Base-by-base conservation (phyloP, 2,888 invertebrate genomes). In the Macaria notata region DNA sequence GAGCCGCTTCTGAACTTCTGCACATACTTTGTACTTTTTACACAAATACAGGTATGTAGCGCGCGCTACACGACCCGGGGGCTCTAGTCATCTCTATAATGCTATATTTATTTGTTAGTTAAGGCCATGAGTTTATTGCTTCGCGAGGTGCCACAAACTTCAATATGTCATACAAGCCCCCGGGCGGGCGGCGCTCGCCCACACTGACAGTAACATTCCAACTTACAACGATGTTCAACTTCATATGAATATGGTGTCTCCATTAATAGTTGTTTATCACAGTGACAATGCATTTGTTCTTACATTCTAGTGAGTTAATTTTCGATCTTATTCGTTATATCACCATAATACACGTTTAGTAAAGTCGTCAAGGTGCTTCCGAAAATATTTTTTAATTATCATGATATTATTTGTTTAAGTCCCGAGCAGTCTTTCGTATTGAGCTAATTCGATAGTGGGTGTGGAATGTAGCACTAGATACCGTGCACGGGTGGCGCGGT, bases 251-350 rank as follows among this genome's bases (percentile, higher is more conserved):
- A 81, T 82, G 83, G 83, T 83, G 85, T 81, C 79, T 81, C 83
- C 78, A 81, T 54, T 75, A 83, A 83, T 80, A 84, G 82, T 82
- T 83, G 85, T 83, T 85, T 47, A 90, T 90, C 91, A 90, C 90
- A 90, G 89, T 85, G 88, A 81, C 83, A 89, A 89, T 87, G 89
- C 88, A 88, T 90, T 88, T 88, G 85, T 90, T 85, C 90, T 90
- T 90, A 91, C 82, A 88, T 86, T 84, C 90, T 91, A 90, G 84
- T 86, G 90, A 90, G 86, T 90, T 84, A 82, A 80, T 79, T 84
- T 84, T 84, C 81, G 86, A 84, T 89, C 84, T 89, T 88, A 89
- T 57, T 82, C 73, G 84, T 82, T 86, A 88, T 82, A 85, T 86
- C 89, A 88, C 87, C 88, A 81, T 83, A 82, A 84, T 86, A 88